These are phyloP conservation scores for Fregetta grallaria DNA, from an alignment of 2,113 vertebrate genomes.

Conservation along the genomic window DNA sequence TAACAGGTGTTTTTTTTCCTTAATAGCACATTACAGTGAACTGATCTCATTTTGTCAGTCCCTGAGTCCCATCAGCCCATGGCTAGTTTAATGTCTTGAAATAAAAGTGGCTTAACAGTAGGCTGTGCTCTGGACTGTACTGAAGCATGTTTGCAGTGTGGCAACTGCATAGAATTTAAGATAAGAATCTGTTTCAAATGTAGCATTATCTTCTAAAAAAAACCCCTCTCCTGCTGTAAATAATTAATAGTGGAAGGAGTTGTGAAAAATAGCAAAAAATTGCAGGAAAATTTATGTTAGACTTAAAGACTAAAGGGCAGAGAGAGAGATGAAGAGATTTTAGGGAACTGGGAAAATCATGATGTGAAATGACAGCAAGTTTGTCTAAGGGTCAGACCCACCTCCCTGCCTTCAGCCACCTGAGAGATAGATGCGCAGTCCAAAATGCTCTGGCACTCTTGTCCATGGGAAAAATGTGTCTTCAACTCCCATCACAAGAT, in stretches of 20 bases:
- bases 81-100: neutral
- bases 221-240: neutral
- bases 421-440: neutral
- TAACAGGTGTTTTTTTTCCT: neutral
- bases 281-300: neutral
- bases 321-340: neutral
- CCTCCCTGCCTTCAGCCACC: neutral
- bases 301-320: neutral
- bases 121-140: neutral
- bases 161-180: neutral
- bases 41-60: neutral
- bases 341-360: neutral
- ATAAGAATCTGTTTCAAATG: neutral
- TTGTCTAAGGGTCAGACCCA: neutral
- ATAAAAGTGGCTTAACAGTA: neutral
- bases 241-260: neutral
- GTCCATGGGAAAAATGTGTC: neutral
- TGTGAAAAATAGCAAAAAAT: neutral
- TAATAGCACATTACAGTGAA: neutral
- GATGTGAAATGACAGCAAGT: neutral
- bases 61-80: neutral
- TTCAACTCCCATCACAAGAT: neutral
- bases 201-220: neutral
- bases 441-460: neutral
- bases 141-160: neutral